Percentiles rank a stretch among this genome's conserved stretches.
Conservation (phyloP, 2,797 vertebrate species). For the Pogoniulus pusillus region DNA sequence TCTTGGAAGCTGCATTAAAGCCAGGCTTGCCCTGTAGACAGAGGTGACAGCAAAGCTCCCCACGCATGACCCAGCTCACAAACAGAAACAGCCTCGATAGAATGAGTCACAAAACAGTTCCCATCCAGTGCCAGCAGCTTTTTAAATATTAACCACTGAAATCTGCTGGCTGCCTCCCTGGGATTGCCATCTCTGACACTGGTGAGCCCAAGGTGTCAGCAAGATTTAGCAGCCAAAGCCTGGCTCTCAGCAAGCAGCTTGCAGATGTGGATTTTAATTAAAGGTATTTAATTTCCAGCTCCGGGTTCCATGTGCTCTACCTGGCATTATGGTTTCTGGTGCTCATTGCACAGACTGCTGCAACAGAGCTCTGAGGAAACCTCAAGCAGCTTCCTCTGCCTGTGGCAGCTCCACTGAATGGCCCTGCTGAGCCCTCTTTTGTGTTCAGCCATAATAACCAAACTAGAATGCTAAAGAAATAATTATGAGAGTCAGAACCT, state of each 20-base stretch:
- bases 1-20: background rate
- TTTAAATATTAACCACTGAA: conserved; percentile 74
- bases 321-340: conserved; percentile 22
- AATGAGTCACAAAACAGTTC: conserved; percentile 10
- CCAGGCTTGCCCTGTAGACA: background rate
- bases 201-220: conserved; percentile 44
- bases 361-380: background rate
- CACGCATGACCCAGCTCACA: background rate
- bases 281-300: conserved; percentile 73
- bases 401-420: background rate
- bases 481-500: background rate
- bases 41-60: background rate
- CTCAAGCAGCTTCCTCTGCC: background rate
- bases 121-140: conserved; percentile 32
- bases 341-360: background rate
- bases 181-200: conserved; percentile 45
- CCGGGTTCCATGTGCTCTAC: conserved; percentile 46
- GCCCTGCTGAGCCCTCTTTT: background rate
- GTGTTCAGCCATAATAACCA: background rate
- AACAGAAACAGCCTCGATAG: background rate
- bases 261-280: conserved; percentile 81
- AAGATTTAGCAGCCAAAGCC: conserved; percentile 58
- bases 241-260: conserved; percentile 54
- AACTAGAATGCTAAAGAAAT: conserved; percentile 13
- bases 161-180: conserved; percentile 51